A percentile compares a stretch with the other conserved stretches of the same genome.
These are phyloP conservation scores for Eilema griseolum DNA, from an alignment of 2,888 invertebrate species.

Conservation along the genomic window DNA sequence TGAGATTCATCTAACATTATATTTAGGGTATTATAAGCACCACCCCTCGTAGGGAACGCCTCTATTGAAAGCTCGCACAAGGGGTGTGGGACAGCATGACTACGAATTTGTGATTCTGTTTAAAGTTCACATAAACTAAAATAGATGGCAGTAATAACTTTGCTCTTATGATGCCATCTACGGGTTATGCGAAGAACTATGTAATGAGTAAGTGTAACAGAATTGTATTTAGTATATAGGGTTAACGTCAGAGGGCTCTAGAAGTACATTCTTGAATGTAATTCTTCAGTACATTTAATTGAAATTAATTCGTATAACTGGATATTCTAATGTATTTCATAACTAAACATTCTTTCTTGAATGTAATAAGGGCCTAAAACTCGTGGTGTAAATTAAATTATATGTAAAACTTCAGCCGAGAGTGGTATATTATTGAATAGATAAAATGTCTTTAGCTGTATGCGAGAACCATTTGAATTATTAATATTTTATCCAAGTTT, in stretches of 20 bases:
- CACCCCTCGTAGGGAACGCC: conserved; percentile 73
- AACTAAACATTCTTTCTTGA: background rate
- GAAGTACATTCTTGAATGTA: background rate
- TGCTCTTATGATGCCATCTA: conserved; percentile 57
- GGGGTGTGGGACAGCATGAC: conserved; percentile 21
- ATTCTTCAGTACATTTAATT: background rate
- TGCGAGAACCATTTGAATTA: conserved; percentile 39
- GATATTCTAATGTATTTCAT: background rate
- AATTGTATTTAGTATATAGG: conserved; percentile 18
- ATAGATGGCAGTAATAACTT: conserved; percentile 62
- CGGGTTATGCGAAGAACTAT: conserved; percentile 25
- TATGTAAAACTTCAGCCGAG: background rate
- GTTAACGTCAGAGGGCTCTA: conserved; percentile 43
- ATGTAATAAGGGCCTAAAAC: background rate
- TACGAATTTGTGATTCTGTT: conserved; percentile 14
- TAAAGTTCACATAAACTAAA: conserved; percentile 42
- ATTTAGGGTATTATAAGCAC: conserved; percentile 60
- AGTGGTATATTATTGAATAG: conserved; percentile 9
- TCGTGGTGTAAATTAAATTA: background rate
- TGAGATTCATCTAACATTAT: conserved; percentile 31
- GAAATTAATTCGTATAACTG: background rate
- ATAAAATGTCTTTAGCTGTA: conserved; percentile 19
- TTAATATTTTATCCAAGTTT: conserved; percentile 43
- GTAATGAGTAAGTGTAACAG: conserved; percentile 18
- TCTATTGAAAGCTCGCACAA: conserved; percentile 53